Conservation (phyloP, 2,113 vertebrate genomes). For the Hyperopisus bebe region DNA sequence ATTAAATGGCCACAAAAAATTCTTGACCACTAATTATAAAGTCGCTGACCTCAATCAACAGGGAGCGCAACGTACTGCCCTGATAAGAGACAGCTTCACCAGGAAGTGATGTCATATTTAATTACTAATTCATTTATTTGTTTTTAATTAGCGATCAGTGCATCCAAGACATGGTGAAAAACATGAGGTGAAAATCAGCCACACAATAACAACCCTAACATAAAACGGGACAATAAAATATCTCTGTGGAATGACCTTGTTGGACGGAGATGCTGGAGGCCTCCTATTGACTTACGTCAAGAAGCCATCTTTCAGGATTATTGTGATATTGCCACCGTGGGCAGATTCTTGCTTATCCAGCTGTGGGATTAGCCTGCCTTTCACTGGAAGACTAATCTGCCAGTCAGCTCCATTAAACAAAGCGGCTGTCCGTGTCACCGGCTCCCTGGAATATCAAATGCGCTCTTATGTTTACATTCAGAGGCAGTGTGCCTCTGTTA, state of each 20-base stretch:
- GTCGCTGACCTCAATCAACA: background rate
- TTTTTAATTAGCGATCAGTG: background rate
- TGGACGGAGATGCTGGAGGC: background rate
- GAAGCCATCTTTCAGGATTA: slow-evolving; percentile 31
- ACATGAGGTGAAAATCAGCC: background rate
- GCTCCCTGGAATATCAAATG: slow-evolving; percentile 8
- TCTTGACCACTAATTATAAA: background rate
- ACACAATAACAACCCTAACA: background rate
- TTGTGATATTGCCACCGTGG: slow-evolving; percentile 18
- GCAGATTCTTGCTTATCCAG: slow-evolving; percentile 27
- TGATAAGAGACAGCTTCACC: background rate
- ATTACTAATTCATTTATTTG: background rate
- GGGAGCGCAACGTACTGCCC: background rate
- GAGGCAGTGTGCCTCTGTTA: background rate
- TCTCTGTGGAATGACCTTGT: slow-evolving; percentile 7
- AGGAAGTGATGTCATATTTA: background rate
- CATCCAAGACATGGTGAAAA: background rate
- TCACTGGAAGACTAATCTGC: slow-evolving; percentile 37
- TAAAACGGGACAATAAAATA: background rate
- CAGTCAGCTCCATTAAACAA: slow-evolving; percentile 29
- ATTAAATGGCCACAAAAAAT: background rate
- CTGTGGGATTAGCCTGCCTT: slow-evolving; percentile 12
- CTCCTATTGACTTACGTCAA: slow-evolving; percentile 22
- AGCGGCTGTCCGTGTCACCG: background rate
- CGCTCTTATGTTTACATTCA: background rate